A percentile compares a stretch with the other conserved stretches of the same genome.
Conservation (phyloP, 2,888 invertebrate genomes). For the Octonoba sinensis region DNA sequence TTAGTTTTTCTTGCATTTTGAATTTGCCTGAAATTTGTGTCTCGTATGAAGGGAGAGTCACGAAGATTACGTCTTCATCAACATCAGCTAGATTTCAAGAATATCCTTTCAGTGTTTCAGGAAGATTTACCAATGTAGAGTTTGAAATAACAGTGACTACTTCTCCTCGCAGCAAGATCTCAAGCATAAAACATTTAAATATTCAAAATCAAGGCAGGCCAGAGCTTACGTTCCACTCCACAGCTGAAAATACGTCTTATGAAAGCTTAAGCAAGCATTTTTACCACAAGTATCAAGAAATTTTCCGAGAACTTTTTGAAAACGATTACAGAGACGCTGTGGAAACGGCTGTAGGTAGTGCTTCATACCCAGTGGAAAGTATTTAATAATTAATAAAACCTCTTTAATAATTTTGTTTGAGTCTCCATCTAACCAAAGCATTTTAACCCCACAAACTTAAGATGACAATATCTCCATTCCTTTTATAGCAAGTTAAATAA, state of each 20-base stretch:
- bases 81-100: neutral
- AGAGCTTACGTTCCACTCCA: neutral
- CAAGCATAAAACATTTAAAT: conserved; percentile 14
- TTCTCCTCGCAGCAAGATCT: conserved; percentile 15
- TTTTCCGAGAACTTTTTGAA: conserved; percentile 26
- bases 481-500: no score
- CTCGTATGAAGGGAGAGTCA: conserved; percentile 18
- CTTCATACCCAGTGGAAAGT: conserved; percentile 17
- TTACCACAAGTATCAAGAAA: conserved; percentile 7
- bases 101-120: conserved; percentile 7
- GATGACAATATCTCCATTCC: no score
- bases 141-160: conserved; percentile 17
- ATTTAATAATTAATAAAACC: no score
- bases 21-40: conserved; percentile 11
- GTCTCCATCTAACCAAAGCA: no score
- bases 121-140: neutral
- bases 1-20: conserved; percentile 11
- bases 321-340: conserved; percentile 26
- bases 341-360: conserved; percentile 20
- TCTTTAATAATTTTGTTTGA: no score
- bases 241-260: neutral
- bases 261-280: conserved; percentile 30
- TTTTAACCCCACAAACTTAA: no score
- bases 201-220: conserved; percentile 7
- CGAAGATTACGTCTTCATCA: neutral